Conservation (phyloP, 2,888 invertebrate species). For the Nymphalis urticae region DNA sequence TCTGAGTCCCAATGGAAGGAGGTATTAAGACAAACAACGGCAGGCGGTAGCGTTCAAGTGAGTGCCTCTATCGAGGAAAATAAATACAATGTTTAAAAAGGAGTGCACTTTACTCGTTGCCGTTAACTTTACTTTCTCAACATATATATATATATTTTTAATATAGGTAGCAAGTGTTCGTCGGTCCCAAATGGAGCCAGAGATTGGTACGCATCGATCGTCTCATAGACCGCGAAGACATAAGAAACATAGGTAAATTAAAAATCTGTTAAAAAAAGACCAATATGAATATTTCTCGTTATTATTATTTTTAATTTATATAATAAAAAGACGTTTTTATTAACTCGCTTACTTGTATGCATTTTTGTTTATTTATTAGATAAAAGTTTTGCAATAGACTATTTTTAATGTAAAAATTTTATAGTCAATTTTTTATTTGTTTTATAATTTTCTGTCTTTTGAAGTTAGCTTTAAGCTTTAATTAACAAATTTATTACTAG, state of each 20-base stretch:
- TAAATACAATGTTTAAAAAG: slow-evolving; percentile 25
- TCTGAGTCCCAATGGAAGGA: slow-evolving; percentile 95
- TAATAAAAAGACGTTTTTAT: too few relatives aligned
- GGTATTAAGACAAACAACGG: slow-evolving; percentile 87
- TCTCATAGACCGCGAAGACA: slow-evolving; percentile 83
- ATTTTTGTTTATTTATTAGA: too few relatives aligned
- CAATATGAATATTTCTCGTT: too few relatives aligned
- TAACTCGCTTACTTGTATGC: too few relatives aligned
- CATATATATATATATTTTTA: slow-evolving; percentile 13
- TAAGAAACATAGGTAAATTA: slow-evolving; percentile 81
- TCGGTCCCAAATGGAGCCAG: slow-evolving; percentile 77
- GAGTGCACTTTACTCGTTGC: slow-evolving; percentile 13
- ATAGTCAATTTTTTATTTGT: not conserved
- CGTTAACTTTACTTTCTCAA: slow-evolving; percentile 13
- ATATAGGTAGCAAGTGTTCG: slow-evolving; percentile 86
- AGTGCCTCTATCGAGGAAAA: slow-evolving; percentile 39
- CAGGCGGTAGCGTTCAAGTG: slow-evolving; percentile 76
- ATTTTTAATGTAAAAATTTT: too few relatives aligned
- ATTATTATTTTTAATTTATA: too few relatives aligned
- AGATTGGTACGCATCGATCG: slow-evolving; percentile 77
- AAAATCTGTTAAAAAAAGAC: not conserved
- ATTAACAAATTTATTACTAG: slow-evolving; percentile 43
- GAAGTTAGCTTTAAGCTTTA: not conserved
- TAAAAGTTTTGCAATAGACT: too few relatives aligned
- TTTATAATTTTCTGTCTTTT: not conserved